Conservation (phyloP, 2,888 invertebrate genomes). For the Thecophora atra region DNA sequence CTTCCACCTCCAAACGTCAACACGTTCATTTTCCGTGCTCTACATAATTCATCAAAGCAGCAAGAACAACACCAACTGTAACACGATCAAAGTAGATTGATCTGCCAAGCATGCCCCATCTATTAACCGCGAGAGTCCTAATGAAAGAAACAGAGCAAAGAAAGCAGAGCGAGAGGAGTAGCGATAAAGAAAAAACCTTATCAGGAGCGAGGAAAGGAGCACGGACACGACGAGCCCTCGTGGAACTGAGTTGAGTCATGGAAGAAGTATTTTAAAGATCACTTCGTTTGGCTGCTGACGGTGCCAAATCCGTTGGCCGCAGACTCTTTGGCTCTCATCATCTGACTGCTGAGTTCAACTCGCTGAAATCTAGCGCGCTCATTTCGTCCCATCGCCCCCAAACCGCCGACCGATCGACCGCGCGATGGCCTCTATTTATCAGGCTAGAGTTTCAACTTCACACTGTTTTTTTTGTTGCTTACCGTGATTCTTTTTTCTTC, state of each 20-base stretch:
- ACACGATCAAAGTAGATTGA: slow-evolving; percentile 14
- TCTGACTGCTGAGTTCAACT: not conserved
- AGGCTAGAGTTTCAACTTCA: not conserved
- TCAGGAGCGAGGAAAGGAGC: not conserved
- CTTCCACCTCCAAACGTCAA: slow-evolving; percentile 40
- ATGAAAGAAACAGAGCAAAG: not conserved
- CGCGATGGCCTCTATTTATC: not conserved
- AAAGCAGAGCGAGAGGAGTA: not conserved
- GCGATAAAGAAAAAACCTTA: not conserved
- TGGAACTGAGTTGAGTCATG: slow-evolving; percentile 1
- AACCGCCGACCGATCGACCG: not conserved
- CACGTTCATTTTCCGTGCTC: slow-evolving; percentile 62
- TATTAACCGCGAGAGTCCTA: not conserved
- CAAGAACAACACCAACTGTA: not conserved
- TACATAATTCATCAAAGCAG: slow-evolving; percentile 62
- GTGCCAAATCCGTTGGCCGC: not conserved
- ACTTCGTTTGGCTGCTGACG: not conserved
- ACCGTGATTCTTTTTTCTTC: not conserved
- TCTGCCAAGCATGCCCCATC: slow-evolving; percentile 2
- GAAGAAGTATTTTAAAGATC: slow-evolving; percentile 10
- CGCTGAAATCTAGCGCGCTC: slow-evolving; percentile 8
- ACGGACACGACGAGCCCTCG: not conserved
- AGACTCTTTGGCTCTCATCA: slow-evolving; percentile 10
- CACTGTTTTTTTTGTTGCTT: slow-evolving; percentile 15
- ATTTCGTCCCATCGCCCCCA: not conserved